Evolutionary conservation across 2,888 invertebrate genomes (phyloP).

Genomic region (Dorcus parallelipipedus): DNA sequence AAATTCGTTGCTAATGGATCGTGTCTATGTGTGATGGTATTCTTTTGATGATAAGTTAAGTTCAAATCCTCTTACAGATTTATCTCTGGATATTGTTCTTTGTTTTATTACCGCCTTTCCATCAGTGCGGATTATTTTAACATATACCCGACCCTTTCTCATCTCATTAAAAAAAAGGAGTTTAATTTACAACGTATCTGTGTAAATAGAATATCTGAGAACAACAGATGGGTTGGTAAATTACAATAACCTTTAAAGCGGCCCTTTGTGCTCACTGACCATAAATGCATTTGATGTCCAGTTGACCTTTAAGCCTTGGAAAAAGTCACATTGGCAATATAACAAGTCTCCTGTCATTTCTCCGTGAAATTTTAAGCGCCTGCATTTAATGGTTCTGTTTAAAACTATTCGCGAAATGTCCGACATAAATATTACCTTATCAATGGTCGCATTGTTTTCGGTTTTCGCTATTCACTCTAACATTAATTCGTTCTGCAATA

Average conservation of each 20-base stretch:
- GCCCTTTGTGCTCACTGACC: conserved; percentile 25
- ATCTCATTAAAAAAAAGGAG: neutral
- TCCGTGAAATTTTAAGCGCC: conserved; percentile 8
- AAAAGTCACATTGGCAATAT: conserved; percentile 31
- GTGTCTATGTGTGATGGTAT: neutral
- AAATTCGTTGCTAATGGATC: conserved; percentile 14
- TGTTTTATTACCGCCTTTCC: neutral
- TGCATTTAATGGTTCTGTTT: neutral
- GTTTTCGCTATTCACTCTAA: conserved; percentile 1
- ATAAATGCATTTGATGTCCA: conserved; percentile 29
- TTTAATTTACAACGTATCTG: conserved; percentile 18
- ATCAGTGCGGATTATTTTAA: too few relatives aligned
- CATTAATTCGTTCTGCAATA: too few relatives aligned
- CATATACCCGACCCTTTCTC: too few relatives aligned
- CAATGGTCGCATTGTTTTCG: conserved; percentile 15
- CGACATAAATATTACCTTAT: conserved; percentile 18
- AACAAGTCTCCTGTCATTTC: conserved; percentile 17
- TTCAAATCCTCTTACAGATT: conserved; percentile 17
- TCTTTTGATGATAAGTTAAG: conserved; percentile 7
- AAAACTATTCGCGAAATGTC: conserved; percentile 6
- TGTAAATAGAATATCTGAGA: conserved; percentile 26
- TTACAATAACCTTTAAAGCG: conserved; percentile 9
- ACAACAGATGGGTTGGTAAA: conserved; percentile 26
- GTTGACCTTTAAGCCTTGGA: conserved; percentile 29
- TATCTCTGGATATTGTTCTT: neutral